Evolutionary conservation across 2,888 invertebrate species (phyloP).

Genomic region (Chromoteleia sp.): DNA sequence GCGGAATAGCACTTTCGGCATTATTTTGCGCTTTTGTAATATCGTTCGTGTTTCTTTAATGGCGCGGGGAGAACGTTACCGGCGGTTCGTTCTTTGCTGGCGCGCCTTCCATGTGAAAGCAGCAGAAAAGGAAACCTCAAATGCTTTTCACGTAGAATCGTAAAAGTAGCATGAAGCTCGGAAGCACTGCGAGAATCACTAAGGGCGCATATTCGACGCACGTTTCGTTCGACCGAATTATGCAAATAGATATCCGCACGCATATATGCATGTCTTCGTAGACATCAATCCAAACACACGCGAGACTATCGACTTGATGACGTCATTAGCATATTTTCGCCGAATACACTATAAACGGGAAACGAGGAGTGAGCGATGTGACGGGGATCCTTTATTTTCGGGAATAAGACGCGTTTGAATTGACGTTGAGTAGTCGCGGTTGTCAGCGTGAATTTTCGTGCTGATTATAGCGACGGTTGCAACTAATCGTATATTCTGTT

Average conservation of each 20-base stretch:
- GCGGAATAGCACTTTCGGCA: not conserved
- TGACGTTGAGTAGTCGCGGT: not conserved
- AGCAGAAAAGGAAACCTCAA: constrained; percentile 50
- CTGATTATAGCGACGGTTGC: not conserved
- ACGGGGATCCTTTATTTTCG: constrained; percentile 33
- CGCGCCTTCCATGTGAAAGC: constrained; percentile 34
- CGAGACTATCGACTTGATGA: constrained; percentile 57
- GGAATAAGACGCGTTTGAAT: constrained; percentile 4
- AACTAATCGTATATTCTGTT: too few relatives aligned
- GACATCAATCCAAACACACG: constrained; percentile 63
- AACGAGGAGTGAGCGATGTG: constrained; percentile 3
- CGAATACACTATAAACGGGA: constrained; percentile 26
- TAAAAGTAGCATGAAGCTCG: constrained; percentile 68
- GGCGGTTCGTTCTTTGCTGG: constrained; percentile 15
- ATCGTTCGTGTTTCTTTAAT: constrained; percentile 18
- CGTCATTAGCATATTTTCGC: constrained; percentile 53
- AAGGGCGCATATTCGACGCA: constrained; percentile 65
- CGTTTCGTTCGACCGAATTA: constrained; percentile 74
- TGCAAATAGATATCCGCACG: constrained; percentile 75
- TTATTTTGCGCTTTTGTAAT: not conserved
- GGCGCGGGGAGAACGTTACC: not conserved
- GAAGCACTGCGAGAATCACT: constrained; percentile 58
- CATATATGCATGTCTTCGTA: constrained; percentile 65
- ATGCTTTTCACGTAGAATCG: constrained; percentile 70
- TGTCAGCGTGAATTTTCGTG: not conserved